Base-by-base conservation (phyloP, 2,113 vertebrate genomes). In the Tachuris rubrigastra region DNA sequence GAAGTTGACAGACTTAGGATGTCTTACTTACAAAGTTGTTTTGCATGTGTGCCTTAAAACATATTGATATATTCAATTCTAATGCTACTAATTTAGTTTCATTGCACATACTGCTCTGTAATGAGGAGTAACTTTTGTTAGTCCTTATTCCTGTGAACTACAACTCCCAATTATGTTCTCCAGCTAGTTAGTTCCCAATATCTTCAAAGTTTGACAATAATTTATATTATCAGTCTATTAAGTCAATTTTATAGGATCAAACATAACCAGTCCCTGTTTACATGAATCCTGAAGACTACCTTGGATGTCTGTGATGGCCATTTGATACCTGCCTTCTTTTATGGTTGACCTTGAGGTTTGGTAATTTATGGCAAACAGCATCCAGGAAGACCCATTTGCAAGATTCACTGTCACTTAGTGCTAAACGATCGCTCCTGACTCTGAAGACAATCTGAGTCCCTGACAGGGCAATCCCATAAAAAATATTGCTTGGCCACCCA, bases 401-500 rank as follows among this genome's bases (percentile, higher is more conserved):
- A 98, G 98, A 99, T 99, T 99, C 98, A 98, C 98, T 98, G 98
- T 99, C 98, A 98, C 98, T 98, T 98, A 98, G 97, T 83, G 89
- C 97, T 98, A 98, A 98, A 97, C 97, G 96, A 98, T 99, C 94
- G 78, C 97, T 98, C 96, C 98, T 97, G 97, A 97, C 95, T 98
- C 97, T 95, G 97, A 98, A 98, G 98, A 99, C 98, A 98, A 98
- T 98, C 98, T 98, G 97, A 98, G 97, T 96, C 96, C 94, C 96
- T 99, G 98, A 99, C 98, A 98, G 97, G 97, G 91, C 98, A 98
- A 98, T 98, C 98, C 98, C 96, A 98, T 99, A 98, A 99, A 98
- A 98, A 98, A 98, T 98, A 98, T 98, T 98, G 97, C 98, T 97
- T 96, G 96, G 96, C 97, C 95, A 90, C 98, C 98, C 97, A 98